phyloP scores from a whole-genome alignment of 2,797 vertebrate species.

The Coccyzus lansbergi region DNA sequence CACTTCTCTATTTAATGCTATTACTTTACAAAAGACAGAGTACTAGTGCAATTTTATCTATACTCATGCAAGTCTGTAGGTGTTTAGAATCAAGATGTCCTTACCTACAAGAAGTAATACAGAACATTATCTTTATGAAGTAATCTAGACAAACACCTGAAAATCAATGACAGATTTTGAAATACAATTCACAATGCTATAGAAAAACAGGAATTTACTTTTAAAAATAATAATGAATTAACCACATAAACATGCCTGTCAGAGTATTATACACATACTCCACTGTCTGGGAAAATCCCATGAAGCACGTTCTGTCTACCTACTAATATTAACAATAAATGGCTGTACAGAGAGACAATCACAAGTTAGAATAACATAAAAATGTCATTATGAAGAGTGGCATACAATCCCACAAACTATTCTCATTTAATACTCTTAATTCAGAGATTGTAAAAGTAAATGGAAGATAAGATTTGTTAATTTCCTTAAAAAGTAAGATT shows the following conservation, averaged over 20 bases:
- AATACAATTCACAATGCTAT: neutral
- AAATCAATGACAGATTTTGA: neutral
- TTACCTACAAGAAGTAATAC: neutral
- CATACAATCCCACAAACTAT: neutral
- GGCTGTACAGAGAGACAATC: neutral
- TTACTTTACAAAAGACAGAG: neutral
- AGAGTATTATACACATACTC: neutral
- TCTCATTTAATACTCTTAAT: neutral
- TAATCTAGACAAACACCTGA: neutral
- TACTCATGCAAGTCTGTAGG: neutral
- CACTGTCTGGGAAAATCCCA: neutral
- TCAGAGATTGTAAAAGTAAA: neutral
- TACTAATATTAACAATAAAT: neutral
- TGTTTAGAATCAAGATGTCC: neutral
- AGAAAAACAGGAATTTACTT: neutral
- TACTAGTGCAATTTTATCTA: neutral
- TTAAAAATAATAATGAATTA: neutral
- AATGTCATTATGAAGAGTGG: neutral
- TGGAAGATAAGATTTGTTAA: neutral
- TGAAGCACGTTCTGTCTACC: neutral
- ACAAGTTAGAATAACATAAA: neutral
- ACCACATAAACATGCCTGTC: neutral
- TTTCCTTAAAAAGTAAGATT: neutral
- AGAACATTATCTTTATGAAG: neutral
- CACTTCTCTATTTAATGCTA: neutral